Evolutionary conservation across 2,113 vertebrate genomes (phyloP), one percentile per base, ranked within the genome.

Genomic region (Emydocephalus ijimae): DNA sequence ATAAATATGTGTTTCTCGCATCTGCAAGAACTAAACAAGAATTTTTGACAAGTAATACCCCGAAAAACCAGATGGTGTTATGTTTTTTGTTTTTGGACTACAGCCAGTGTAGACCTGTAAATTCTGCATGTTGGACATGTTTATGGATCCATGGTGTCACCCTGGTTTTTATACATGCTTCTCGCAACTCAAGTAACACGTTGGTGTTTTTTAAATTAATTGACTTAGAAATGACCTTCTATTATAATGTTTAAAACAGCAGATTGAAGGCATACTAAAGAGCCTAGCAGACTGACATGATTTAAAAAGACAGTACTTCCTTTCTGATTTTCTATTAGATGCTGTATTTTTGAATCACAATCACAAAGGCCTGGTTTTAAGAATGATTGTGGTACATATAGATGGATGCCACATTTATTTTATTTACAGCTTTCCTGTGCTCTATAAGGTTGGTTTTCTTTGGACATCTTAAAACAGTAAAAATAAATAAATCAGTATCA

Each of bases 211-310:
- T 64, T 88, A 26, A 9, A 91, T 43, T 14, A 89, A 11, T 85
- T 64, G 69, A 26, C 26, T 23, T 0, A n/a, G 7, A 29, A 90
- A 50, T 87, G 61, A 11, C 3, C 20, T 10, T 2, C n/a, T 4
- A 1, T 24, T 59, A 0, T 5, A 10, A 90, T 2, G 54, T 48
- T 24, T 29, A 4, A 88, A 92, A 88, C 85, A 90, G 15, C 2
- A 9, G 14, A 1, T 0, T 50, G 12, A 57, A 85, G 1, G n/a
- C 81, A 1, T 9, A 18, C 20, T 10, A 93, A 11, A 64, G 24
- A 54, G 85, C 2, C 6, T 26, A 89, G 26, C 3, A 2, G 0
- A 20, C 29, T 26, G 5, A 85, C 0, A 1, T 0, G 59, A 2
- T 0, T 15, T 2, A 1, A 90, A 7, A 4, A 87, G 50, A 55